These are phyloP conservation scores for Serinus canaria DNA, from an alignment of 2,113 vertebrate genomes.

Conservation along the genomic window DNA sequence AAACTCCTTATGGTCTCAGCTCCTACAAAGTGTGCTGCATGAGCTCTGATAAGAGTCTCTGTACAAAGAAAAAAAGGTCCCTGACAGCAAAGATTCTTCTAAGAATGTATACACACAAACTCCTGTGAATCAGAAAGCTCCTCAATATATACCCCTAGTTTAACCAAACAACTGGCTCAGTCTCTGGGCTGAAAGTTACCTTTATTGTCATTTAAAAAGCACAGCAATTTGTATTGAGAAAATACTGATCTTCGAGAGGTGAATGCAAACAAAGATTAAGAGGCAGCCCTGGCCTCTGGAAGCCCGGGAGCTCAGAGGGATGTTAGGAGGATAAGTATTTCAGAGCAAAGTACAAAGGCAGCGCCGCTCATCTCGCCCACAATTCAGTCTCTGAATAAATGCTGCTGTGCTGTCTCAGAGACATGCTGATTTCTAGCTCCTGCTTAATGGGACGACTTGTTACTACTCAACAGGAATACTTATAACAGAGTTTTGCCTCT, in stretches of 20 bases:
- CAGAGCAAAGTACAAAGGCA: slow-evolving; percentile 48
- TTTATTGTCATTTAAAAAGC: slow-evolving; percentile 24
- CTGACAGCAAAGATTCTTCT: slow-evolving; percentile 9
- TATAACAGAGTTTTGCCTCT: slow-evolving; percentile 24
- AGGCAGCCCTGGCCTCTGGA: slow-evolving; percentile 43
- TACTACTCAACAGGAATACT: slow-evolving; percentile 43
- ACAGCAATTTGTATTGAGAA: slow-evolving; percentile 42
- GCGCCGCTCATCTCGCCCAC: background rate
- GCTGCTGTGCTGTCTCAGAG: background rate
- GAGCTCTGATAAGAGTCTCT: background rate
- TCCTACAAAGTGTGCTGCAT: background rate
- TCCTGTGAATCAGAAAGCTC: background rate
- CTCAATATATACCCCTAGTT: background rate
- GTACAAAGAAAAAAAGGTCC: background rate
- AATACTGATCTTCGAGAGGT: slow-evolving; percentile 15
- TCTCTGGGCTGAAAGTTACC: background rate
- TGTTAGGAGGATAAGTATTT: slow-evolving; percentile 38
- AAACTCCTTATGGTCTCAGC: background rate
- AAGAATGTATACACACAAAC: background rate
- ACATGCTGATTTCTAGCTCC: slow-evolving; percentile 49
- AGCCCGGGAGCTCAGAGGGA: background rate
- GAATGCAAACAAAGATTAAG: slow-evolving; percentile 57
- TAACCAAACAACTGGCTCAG: background rate
- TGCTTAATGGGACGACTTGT: slow-evolving; percentile 44
- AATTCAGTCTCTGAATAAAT: slow-evolving; percentile 30